These are phyloP conservation scores for Fulmarus glacialis DNA, from an alignment of 2,113 vertebrate genomes.

Conservation along the genomic window DNA sequence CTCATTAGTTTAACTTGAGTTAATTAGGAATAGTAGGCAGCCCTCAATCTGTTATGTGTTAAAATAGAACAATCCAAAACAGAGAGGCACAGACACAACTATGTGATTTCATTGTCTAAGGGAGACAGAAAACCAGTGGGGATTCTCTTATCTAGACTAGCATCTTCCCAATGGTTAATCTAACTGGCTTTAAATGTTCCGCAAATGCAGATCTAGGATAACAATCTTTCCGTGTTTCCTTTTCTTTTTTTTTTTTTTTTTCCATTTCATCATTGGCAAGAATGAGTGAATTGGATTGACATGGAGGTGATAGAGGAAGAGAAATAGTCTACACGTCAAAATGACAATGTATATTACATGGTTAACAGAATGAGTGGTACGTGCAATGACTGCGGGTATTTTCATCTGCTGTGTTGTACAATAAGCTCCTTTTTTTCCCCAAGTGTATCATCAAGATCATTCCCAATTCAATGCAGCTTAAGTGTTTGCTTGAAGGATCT, in stretches of 20 bases:
- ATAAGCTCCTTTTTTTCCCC: slow-evolving; percentile 48
- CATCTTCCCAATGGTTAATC: slow-evolving; percentile 81
- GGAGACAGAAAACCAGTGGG: slow-evolving; percentile 86
- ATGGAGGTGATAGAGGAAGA: slow-evolving; percentile 79
- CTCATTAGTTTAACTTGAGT: slow-evolving; percentile 83
- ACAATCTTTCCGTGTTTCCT: slow-evolving; percentile 58
- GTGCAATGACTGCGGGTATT: slow-evolving; percentile 65
- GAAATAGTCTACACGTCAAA: slow-evolving; percentile 80
- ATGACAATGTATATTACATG: slow-evolving; percentile 81
- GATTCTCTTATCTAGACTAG: slow-evolving; percentile 82
- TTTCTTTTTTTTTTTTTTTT: slow-evolving; percentile 27
- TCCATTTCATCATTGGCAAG: slow-evolving; percentile 47
- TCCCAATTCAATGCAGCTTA: slow-evolving; percentile 69
- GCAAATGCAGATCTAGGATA: slow-evolving; percentile 57
- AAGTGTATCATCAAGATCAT: slow-evolving; percentile 69
- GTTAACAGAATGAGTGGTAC: slow-evolving; percentile 74
- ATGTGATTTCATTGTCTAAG: slow-evolving; percentile 82
- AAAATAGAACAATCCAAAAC: slow-evolving; percentile 74
- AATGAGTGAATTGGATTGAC: slow-evolving; percentile 79
- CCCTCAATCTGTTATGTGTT: slow-evolving; percentile 69
- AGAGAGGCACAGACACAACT: slow-evolving; percentile 79
- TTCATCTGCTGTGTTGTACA: slow-evolving; percentile 60
- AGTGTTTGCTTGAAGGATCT: slow-evolving; percentile 66
- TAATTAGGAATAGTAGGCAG: slow-evolving; percentile 81
- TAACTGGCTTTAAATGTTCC: slow-evolving; percentile 73